Evolutionary conservation across 2,113 vertebrate species (phyloP), one percentile per base, ranked within the genome.

Genomic region (Thunnus thynnus): DNA sequence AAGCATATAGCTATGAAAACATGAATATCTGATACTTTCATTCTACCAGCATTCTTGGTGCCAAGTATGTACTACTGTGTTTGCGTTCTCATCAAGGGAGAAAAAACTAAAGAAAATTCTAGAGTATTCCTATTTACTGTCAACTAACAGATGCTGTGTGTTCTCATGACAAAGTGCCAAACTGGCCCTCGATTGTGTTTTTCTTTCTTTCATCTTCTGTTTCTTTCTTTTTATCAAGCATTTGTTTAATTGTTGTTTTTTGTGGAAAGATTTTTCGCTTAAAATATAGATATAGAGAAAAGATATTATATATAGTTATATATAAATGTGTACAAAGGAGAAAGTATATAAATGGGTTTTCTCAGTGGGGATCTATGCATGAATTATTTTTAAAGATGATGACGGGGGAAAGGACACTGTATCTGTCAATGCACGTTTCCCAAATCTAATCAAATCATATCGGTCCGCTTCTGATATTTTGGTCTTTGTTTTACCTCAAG

Each of bases 351-450:
- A 90, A 93, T 82, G 89, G 91, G 85, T 91, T 94, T 92, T 92
- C 86, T 94, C 88, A 86, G 87, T 85, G 90, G 94, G 92, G 93
- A 93, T 93, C 93, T 94, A 94, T 95, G 94, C 95, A 95, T 95
- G 95, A 94, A 89, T 92, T 94, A 86, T 95, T 94, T 94, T 95
- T 86, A 69, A 91, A 88, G 82, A 81, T 52, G 81, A 86, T 41
- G 71, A 63, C 1, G 32, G 56, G 71, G 78, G 70, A 80, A 82
- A 66, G 86, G 86, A 86, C 80, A 84, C 78, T 78, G 72, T 83
- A 89, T 76, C 80, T 78, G 88, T 89, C 88, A 87, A 89, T 87
- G 91, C 90, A 93, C 88, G 90, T 90, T 91, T 93, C 89, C 90
- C 88, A 88, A 91, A 86, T 86, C 84, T 80, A 68, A 82, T 86